phyloP scores from a whole-genome alignment of 2,113 vertebrate species.

The Muntiacus muntjak region DNA sequence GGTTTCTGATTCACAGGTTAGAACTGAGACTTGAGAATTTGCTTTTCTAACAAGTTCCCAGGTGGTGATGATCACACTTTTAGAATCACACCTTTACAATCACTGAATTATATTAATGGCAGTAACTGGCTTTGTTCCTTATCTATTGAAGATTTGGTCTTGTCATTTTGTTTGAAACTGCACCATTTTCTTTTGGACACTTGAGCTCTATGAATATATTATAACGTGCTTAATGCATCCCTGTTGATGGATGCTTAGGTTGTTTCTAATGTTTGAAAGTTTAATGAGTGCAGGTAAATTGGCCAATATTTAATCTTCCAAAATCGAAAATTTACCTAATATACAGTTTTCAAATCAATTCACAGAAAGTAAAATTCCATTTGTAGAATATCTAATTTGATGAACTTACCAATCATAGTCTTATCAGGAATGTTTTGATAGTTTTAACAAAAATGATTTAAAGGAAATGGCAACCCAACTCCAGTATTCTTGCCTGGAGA shows the following conservation, averaged over 20 bases:
- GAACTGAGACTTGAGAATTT: not conserved
- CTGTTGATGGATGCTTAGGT: not conserved
- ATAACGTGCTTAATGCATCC: not conserved
- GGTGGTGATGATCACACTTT: not conserved
- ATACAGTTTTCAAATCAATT: conserved; percentile 1
- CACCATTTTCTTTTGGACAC: not conserved
- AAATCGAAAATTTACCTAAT: conserved; percentile 20
- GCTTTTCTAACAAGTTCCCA: not conserved
- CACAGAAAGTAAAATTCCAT: not conserved
- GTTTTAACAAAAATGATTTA: conserved; percentile 11
- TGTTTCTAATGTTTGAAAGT: not conserved
- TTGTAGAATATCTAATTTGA: conserved; percentile 26
- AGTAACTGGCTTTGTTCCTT: not conserved
- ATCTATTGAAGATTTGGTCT: not conserved
- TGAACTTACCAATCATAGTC: not conserved
- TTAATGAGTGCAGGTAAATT: not conserved
- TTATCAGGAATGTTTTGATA: not conserved
- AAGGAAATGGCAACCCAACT: not conserved
- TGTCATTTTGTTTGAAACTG: not conserved
- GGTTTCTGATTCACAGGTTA: not conserved
- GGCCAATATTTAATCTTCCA: conserved; percentile 23
- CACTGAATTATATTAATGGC: conserved; percentile 18
- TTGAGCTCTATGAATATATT: not conserved
- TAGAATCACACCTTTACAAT: not conserved
- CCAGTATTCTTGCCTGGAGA: not conserved